Base-by-base conservation (phyloP, 1,140 invertebrate genomes). In the Nixonia krombeini region DNA sequence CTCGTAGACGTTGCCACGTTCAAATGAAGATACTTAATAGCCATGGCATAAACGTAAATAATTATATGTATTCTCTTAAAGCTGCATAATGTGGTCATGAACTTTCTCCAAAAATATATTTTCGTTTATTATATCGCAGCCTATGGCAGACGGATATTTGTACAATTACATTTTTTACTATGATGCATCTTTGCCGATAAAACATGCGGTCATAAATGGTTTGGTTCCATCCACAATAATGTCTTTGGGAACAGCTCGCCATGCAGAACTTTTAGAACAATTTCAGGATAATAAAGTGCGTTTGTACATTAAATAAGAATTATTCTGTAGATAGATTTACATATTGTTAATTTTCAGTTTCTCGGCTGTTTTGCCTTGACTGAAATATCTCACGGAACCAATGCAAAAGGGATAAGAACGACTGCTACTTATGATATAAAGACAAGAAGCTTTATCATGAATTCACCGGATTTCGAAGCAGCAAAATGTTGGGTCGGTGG, bases 401-500 rank as follows among this genome's bases (percentile, higher is more conserved):
- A 99, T 81, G 95, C 94, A 1, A 95, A 94, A 73, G 91, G 90
- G 28, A 93, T 98, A 87, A 88, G 93, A 65, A 98, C 97, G 0
- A 94, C 90, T 13, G 96, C 96, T 1, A 95, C 90, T 0, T 99
- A 93, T 81, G 93, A 98, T 82, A 86, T 90, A 0, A 81, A 82
- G 13, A 90, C 88, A 5, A 85, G 93, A 85, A 89, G 92, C 81
- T 98, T 98, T 85, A 87, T 97, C 16, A 87, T 99, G 6, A 90
- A 97, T 78, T 94, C 96, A 0, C 95, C 96, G 0, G 93, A 96
- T 83, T 94, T 97, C 86, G 92, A 97, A 84, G 94, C 96, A 16
- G 94, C 94, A 33, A 99, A 99, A 88, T 96, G 94, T 84, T 99
- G 96, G 96, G 88, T 92, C 72, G 95, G 95, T 70, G 94, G 93